Base-by-base conservation (phyloP, 2,888 invertebrate species). In the Ganaspis brasiliensis region DNA sequence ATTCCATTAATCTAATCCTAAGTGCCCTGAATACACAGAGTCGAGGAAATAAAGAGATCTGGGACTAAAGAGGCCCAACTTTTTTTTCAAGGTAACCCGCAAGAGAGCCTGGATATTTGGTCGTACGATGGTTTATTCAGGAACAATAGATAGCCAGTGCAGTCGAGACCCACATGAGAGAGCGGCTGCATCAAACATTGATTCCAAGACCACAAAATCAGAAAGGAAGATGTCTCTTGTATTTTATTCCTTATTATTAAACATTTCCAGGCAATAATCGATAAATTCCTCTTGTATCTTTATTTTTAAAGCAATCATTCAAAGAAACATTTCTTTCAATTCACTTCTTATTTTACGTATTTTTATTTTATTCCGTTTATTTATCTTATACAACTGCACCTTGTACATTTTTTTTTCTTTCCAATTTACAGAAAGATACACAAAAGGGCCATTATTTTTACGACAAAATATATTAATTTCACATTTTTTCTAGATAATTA, bases 71-170 rank as follows among this genome's bases (percentile, higher is more conserved):
- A 75, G 71, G 52, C 45, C 67, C 77, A 55, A 70, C 70, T 75
- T 76, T 82, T 52, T 80, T 79, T 80, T 76, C 78, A 72, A 80
- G 77, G 80, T 82, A 77, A 82, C 79, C 80, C 77, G 73, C 40
- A 76, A 78, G 81, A 82, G 79, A n/a, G n/a, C n/a, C n/a, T 73
- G 80, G 77, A 83, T 83, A 85, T 84, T 83, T 84, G 84, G 84
- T 79, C 84, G 81, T 78, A 82, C 86, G 85, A 88, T 88, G 87
- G 86, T 88, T 88, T 89, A 89, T 88, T 88, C 88, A 88, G 80
- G 86, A 86, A 89, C 87, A 88, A 88, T 89, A 88, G 88, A 87
- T 85, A 85, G 84, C 76, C 84, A 37, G 40, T 24, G 79, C 77
- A 82, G 79, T 82, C 79, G 79, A 82, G 86, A 87, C 86, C n/a